These are phyloP conservation scores for Megalopta genalis DNA, from an alignment of 1,140 invertebrate genomes.

Conservation along the genomic window DNA sequence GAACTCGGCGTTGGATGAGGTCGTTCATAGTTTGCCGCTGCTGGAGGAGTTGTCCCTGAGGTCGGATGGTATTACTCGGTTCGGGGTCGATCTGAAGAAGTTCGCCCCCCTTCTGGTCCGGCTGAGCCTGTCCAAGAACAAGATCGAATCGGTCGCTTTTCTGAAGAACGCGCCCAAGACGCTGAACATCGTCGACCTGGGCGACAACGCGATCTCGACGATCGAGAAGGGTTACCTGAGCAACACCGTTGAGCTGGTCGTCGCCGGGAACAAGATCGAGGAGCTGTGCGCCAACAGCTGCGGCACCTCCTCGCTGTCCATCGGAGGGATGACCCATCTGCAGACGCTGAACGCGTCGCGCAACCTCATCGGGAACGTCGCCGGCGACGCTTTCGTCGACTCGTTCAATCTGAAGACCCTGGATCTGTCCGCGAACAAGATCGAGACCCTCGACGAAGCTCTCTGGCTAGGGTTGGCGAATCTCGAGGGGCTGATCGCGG, in stretches of 20 bases:
- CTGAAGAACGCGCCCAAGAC: constrained; percentile 61
- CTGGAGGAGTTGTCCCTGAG: constrained; percentile 68
- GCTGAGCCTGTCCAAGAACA: constrained; percentile 71
- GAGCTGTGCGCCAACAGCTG: constrained; percentile 52
- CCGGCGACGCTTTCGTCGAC: constrained; percentile 63
- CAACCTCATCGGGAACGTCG: constrained; percentile 63
- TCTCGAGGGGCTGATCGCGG: neutral
- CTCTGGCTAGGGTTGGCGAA: constrained; percentile 46
- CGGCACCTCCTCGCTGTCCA: constrained; percentile 43
- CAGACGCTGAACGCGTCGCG: constrained; percentile 63
- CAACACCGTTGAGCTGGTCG: constrained; percentile 53
- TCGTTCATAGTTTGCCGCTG: constrained; percentile 43
- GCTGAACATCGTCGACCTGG: constrained; percentile 65
- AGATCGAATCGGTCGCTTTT: constrained; percentile 58
- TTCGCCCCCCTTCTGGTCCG: constrained; percentile 65
- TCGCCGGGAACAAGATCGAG: constrained; percentile 68
- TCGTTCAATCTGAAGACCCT: constrained; percentile 52
- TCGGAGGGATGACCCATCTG: constrained; percentile 51
- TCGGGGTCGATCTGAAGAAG: constrained; percentile 54
- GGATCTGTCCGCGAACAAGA: constrained; percentile 68
- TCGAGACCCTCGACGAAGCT: constrained; percentile 39
- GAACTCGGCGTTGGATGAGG: constrained; percentile 32
- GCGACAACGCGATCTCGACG: constrained; percentile 65
- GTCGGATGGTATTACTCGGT: constrained; percentile 49
- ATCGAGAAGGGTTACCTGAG: constrained; percentile 48